Percentiles rank a stretch among this genome's conserved stretches.
Evolutionary conservation across 2,113 vertebrate genomes (phyloP).

Genomic region (Grammomys surdaster): DNA sequence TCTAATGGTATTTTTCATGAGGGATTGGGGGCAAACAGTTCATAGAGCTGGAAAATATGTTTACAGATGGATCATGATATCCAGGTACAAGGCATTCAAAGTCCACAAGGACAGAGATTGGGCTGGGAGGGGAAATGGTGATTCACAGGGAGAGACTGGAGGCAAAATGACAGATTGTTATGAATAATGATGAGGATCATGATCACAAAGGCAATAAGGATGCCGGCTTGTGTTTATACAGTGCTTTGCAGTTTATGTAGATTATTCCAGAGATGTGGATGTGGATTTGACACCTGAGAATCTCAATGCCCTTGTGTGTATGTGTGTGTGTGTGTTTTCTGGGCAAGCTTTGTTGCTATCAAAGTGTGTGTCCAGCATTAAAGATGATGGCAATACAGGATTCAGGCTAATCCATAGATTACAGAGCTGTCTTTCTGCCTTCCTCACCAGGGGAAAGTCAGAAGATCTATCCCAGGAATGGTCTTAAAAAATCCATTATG

Average conservation of each 20-base stretch:
- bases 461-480: conserved; percentile 28
- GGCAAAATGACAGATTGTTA: conserved; percentile 34
- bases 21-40: background rate
- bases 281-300: conserved; percentile 11
- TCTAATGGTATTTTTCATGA: background rate
- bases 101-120: background rate
- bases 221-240: background rate
- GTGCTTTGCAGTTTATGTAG: conserved; percentile 43
- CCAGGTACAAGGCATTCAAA: background rate
- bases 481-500: conserved; percentile 58
- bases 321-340: background rate
- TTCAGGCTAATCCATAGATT: conserved; percentile 41
- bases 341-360: background rate
- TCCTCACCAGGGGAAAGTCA: conserved; percentile 23
- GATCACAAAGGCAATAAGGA: background rate
- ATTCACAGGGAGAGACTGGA: background rate
- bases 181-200: conserved; percentile 15
- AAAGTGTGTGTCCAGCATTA: background rate
- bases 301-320: background rate
- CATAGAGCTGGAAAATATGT: background rate
- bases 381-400: background rate
- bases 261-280: background rate
- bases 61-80: conserved; percentile 1
- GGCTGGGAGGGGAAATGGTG: background rate
- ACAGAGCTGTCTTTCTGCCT: conserved; percentile 16